These are phyloP conservation scores for Cyaniris semiargus DNA, from an alignment of 2,888 invertebrate genomes.

Conservation along the genomic window DNA sequence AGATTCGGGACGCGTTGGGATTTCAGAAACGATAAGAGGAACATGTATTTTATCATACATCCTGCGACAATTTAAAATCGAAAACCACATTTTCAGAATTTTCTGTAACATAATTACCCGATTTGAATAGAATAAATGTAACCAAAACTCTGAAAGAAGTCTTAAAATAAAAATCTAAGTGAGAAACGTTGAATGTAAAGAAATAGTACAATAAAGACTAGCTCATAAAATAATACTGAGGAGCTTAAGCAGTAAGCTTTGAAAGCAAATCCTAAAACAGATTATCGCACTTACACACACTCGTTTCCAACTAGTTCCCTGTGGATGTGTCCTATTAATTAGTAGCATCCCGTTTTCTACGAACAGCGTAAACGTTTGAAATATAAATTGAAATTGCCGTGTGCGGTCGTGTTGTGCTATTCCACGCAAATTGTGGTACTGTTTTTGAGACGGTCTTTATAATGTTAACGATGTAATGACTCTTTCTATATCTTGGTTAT, in stretches of 20 bases:
- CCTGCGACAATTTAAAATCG: not conserved
- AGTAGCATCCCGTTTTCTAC: constrained; percentile 20
- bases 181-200: not conserved
- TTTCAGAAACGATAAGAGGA: not conserved
- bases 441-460: not conserved
- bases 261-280: constrained; percentile 26
- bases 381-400: constrained; percentile 10
- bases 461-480: not conserved
- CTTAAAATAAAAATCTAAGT: not conserved
- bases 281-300: constrained; percentile 26
- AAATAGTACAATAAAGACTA: not conserved
- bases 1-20: not conserved
- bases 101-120: not conserved
- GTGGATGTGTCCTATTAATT: constrained; percentile 30
- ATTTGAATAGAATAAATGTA: not conserved
- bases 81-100: not conserved
- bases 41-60: not conserved
- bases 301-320: constrained; percentile 20
- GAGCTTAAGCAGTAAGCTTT: not conserved
- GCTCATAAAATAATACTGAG: not conserved
- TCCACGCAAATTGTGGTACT: not conserved
- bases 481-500: not conserved
- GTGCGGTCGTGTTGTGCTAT: constrained; percentile 2
- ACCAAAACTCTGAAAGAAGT: too few relatives aligned
- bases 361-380: constrained; percentile 7